A percentile compares a stretch with the other conserved stretches of the same genome.
These are phyloP conservation scores for Cotesia chilonis DNA, from an alignment of 1,140 invertebrate species.

Conservation along the genomic window DNA sequence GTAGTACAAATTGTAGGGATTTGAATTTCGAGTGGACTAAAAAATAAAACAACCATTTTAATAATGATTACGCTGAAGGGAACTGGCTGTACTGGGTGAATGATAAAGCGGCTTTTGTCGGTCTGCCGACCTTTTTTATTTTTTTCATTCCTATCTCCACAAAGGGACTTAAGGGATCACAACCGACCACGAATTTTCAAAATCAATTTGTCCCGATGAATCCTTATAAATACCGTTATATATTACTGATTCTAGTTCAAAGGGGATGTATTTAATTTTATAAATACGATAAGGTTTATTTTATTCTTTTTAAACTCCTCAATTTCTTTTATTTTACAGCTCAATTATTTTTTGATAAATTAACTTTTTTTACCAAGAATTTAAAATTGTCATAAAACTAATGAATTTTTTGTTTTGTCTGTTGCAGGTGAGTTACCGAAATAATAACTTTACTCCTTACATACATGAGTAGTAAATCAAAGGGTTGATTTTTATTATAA, in stretches of 20 bases:
- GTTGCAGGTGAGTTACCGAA: no score
- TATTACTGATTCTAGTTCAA: conserved; percentile 21
- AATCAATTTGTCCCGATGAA: conserved; percentile 33
- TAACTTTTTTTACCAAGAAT: no score
- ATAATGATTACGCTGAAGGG: conserved; percentile 8
- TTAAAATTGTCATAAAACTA: no score
- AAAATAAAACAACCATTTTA: conserved; percentile 32
- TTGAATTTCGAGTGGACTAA: conserved; percentile 26
- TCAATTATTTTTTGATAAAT: no score
- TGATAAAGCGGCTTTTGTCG: conserved; percentile 36
- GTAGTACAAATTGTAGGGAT: conserved; percentile 19
- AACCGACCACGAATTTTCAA: conserved; percentile 30
- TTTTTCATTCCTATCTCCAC: conserved; percentile 6
- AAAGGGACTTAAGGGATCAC: conserved; percentile 35
- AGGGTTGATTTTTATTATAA: no score
- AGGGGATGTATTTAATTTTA: conserved; percentile 10
- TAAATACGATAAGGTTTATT: no score
- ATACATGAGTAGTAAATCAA: no score
- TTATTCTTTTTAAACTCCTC: no score
- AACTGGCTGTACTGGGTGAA: not conserved
- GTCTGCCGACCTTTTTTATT: conserved; percentile 22
- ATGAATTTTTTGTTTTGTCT: no score
- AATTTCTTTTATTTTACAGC: no score
- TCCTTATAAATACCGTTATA: conserved; percentile 28
- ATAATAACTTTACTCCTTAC: no score